A percentile compares a stretch with the other conserved stretches of the same genome.
Conservation (phyloP, 2,888 invertebrate genomes). For the Halocaridina rubra region DNA sequence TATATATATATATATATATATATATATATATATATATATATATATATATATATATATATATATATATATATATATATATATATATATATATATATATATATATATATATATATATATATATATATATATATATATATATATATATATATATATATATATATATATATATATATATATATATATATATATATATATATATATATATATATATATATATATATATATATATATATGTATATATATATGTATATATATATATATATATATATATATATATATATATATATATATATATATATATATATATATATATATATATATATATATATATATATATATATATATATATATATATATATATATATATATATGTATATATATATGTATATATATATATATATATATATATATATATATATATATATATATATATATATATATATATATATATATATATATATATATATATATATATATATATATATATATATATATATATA, state of each 20-base stretch:
- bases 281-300: constrained; percentile 12
- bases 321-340: not conserved
- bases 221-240: constrained; percentile 5
- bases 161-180: constrained; percentile 29
- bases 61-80: not conserved
- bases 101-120: not conserved
- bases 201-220: constrained; percentile 21
- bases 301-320: not conserved
- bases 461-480: not conserved
- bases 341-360: not conserved
- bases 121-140: not conserved
- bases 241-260: not conserved
- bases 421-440: not conserved
- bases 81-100: constrained; percentile 7
- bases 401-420: not conserved
- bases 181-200: constrained; percentile 35
- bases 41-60: not conserved
- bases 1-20: not conserved
- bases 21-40: not conserved
- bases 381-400: not conserved
- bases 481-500: no score
- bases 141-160: not conserved
- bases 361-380: not conserved
- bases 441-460: not conserved
- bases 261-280: constrained; percentile 5